Conservation (phyloP, 2,888 invertebrate genomes). For the Bhutanitis thaidina region DNA sequence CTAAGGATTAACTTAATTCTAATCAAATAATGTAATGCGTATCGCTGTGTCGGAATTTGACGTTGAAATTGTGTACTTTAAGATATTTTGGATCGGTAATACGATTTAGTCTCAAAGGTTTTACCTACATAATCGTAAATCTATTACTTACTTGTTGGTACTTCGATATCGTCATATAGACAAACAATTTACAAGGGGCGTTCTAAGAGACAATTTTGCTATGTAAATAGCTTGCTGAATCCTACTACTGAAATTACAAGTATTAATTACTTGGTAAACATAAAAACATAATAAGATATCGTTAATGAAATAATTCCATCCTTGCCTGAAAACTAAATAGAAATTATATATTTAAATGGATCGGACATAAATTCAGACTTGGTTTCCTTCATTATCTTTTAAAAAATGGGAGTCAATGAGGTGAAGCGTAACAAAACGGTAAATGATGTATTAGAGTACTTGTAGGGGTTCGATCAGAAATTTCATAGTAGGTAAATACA, state of each 20-base stretch:
- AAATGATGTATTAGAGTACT: too few relatives aligned
- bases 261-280: too few relatives aligned
- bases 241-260: background rate
- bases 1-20: slow-evolving; percentile 5
- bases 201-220: slow-evolving; percentile 5
- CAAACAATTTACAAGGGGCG: slow-evolving; percentile 6
- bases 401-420: too few relatives aligned
- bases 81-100: slow-evolving; percentile 4
- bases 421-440: too few relatives aligned
- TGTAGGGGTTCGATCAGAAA: too few relatives aligned
- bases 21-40: slow-evolving; percentile 2
- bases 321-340: too few relatives aligned
- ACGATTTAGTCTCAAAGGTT: slow-evolving; percentile 1
- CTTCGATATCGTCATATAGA: slow-evolving; percentile 9
- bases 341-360: too few relatives aligned
- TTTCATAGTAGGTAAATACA: too few relatives aligned
- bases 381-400: too few relatives aligned
- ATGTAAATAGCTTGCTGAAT: slow-evolving; percentile 5
- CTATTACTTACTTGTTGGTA: slow-evolving; percentile 4
- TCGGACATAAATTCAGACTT: too few relatives aligned
- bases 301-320: too few relatives aligned
- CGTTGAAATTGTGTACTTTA: slow-evolving; percentile 7
- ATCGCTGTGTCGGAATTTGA: slow-evolving; percentile 6
- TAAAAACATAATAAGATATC: too few relatives aligned
- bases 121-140: slow-evolving; percentile 5